Evolutionary conservation across 2,888 invertebrate genomes (phyloP).

Genomic region (Creontiades dilutus): DNA sequence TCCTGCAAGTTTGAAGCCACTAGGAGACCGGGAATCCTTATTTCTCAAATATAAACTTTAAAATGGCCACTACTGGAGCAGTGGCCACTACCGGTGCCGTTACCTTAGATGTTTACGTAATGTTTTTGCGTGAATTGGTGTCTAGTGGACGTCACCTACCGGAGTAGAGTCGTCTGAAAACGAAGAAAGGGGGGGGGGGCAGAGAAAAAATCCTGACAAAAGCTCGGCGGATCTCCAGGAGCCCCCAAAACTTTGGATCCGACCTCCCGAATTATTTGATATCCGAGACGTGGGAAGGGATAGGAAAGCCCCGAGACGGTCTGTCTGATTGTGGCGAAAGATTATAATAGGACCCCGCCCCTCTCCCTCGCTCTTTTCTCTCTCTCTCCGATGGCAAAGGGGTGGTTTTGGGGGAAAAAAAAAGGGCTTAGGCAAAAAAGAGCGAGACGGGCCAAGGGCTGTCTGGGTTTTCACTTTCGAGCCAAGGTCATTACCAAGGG

Average conservation of each 20-base stretch:
- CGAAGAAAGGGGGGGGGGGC: too few species aligned
- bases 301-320: constrained; percentile 48
- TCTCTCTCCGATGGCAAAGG: neutral
- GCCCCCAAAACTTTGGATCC: neutral
- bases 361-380: too few species aligned
- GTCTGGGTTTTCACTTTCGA: constrained; percentile 69
- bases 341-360: constrained; percentile 27
- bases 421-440: constrained; percentile 61
- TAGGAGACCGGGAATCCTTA: too few species aligned
- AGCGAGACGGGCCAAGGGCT: constrained; percentile 53
- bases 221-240: neutral
- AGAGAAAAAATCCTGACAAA: neutral
- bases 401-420: constrained; percentile 58
- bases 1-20: too few species aligned
- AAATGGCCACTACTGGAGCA: too few species aligned
- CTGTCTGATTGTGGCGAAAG: constrained; percentile 69
- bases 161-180: neutral
- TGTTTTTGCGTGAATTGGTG: too few species aligned
- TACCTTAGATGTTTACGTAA: too few species aligned
- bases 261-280: constrained; percentile 35
- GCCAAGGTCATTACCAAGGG: constrained; percentile 68
- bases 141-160: neutral
- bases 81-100: too few species aligned
- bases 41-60: too few species aligned
- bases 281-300: constrained; percentile 44